A percentile compares a stretch with the other conserved stretches of the same genome.
phyloP scores from a whole-genome alignment of 2,797 vertebrate species.

The Protosalanx chinensis region DNA sequence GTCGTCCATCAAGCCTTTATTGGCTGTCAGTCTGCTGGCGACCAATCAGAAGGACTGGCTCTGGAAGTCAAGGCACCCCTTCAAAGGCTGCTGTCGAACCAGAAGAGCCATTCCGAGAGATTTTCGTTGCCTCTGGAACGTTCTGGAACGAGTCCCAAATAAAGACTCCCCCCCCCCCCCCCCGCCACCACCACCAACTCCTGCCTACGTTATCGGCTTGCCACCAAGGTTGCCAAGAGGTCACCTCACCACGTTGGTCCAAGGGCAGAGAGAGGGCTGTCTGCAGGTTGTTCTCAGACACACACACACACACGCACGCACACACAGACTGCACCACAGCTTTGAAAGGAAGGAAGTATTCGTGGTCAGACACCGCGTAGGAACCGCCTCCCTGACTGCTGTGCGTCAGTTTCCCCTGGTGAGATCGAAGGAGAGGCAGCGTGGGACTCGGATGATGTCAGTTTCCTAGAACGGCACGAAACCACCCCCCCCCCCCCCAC shows the following conservation, averaged over 20 bases:
- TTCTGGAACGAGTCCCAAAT: constrained; percentile 39
- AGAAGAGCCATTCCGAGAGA: constrained; percentile 44
- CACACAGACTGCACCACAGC: constrained; percentile 7
- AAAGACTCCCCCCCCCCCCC: constrained; percentile 38
- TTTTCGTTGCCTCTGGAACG: constrained; percentile 22
- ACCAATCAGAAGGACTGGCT: constrained; percentile 24
- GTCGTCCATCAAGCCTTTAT: constrained; percentile 39
- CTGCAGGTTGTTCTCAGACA: constrained; percentile 14
- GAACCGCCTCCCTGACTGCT: constrained; percentile 1
- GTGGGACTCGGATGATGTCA: constrained; percentile 35
- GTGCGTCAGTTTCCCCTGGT: constrained; percentile 43
- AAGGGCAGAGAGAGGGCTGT: constrained; percentile 33
- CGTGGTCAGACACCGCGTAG: constrained; percentile 23
- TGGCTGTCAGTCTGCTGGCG: constrained; percentile 23
- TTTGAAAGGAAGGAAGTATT: constrained; percentile 52
- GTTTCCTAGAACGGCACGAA: constrained; percentile 39
- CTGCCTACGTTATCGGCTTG: constrained; percentile 51
- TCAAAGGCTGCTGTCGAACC: constrained; percentile 47
- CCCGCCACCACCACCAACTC: too few relatives aligned
- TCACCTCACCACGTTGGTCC: constrained; percentile 35
- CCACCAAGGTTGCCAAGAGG: constrained; percentile 40
- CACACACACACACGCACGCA: constrained; percentile 22
- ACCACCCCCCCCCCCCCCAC: constrained; percentile 6
- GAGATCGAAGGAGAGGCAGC: constrained; percentile 42
- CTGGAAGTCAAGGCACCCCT: constrained; percentile 33